Evolutionary conservation across 2,797 vertebrate species (phyloP).

Genomic region (Galaxias olidus): DNA sequence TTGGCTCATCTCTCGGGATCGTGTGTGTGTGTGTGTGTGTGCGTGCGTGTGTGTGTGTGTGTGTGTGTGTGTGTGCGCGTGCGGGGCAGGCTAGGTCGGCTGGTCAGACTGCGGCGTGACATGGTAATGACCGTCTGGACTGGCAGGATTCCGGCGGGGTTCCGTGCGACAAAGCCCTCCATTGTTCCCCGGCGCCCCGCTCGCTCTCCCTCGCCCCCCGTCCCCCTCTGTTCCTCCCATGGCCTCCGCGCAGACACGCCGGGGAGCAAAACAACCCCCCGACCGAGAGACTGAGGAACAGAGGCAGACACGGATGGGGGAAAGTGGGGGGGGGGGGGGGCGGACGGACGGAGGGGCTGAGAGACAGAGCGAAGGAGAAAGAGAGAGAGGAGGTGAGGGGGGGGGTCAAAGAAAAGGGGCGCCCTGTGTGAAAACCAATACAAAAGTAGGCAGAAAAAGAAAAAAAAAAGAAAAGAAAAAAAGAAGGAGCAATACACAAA

Average conservation of each 20-base stretch:
- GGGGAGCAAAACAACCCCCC: too few relatives aligned
- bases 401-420: neutral
- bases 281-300: neutral
- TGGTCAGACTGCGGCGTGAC: conserved; percentile 16
- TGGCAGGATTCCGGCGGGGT: conserved; percentile 19
- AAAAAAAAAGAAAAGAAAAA: neutral
- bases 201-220: conserved; percentile 38
- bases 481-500: conserved; percentile 25
- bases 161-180: conserved; percentile 33
- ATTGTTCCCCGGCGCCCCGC: conserved; percentile 28
- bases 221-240: conserved; percentile 35
- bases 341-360: neutral
- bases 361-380: conserved; percentile 27
- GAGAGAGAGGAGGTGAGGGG: conserved; percentile 10
- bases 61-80: neutral
- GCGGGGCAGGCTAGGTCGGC: neutral
- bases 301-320: neutral
- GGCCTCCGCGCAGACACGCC: neutral
- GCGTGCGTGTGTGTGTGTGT: neutral
- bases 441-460: neutral
- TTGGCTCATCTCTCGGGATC: neutral
- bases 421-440: too few relatives aligned
- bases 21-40: conserved; percentile 6
- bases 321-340: neutral
- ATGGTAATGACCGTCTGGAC: conserved; percentile 31